These are phyloP conservation scores for Glyphotaelius pellucidus DNA, from an alignment of 2,888 invertebrate genomes.

Conservation along the genomic window DNA sequence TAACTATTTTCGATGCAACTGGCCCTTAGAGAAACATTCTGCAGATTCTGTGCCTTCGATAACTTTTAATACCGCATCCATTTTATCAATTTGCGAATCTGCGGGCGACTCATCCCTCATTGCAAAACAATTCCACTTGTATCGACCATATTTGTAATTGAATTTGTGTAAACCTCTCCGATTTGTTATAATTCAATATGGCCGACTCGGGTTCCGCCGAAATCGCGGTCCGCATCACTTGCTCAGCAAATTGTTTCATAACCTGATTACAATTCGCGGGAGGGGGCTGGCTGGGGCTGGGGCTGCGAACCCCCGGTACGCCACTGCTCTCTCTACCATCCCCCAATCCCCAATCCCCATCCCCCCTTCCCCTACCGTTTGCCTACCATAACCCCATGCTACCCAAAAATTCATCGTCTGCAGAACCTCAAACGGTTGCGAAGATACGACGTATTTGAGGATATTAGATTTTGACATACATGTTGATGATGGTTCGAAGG, in stretches of 20 bases:
- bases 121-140: conserved; percentile 35
- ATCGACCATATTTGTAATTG: conserved; percentile 56
- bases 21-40: background rate
- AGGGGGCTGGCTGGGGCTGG: conserved; percentile 47
- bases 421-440: conserved; percentile 12
- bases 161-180: conserved; percentile 63
- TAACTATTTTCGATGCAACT: no score
- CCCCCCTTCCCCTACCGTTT: no score
- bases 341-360: background rate
- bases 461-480: background rate
- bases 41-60: background rate
- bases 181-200: conserved; percentile 65
- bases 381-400: background rate
- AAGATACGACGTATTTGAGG: background rate
- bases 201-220: conserved; percentile 51
- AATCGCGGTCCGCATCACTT: conserved; percentile 63
- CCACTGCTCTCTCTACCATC: background rate
- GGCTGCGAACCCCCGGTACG: background rate
- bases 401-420: background rate
- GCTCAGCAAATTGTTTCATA: conserved; percentile 66
- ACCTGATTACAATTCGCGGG: conserved; percentile 66
- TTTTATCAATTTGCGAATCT: conserved; percentile 15
- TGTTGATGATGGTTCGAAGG: background rate
- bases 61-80: background rate
- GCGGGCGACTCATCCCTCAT: background rate